Evolutionary conservation across 1,140 invertebrate species (phyloP).

Genomic region (Calycopis cecrops): DNA sequence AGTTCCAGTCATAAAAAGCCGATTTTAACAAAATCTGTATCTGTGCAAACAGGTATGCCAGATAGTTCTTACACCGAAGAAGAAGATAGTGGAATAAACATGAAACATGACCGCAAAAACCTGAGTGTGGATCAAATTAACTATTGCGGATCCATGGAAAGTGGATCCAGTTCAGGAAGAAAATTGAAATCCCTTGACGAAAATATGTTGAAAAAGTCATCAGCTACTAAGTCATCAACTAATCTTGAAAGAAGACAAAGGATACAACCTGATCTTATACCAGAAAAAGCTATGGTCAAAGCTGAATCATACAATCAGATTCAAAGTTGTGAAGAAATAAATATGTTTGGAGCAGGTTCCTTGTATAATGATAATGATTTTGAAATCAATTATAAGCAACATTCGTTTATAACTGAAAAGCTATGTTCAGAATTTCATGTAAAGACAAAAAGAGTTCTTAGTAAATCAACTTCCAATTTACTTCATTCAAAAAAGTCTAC

Average conservation of each 20-base stretch:
- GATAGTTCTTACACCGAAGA: constrained; percentile 65
- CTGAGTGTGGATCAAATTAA: constrained; percentile 73
- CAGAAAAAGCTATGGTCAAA: constrained; percentile 69
- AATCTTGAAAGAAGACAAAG: constrained; percentile 69
- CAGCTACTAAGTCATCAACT: constrained; percentile 61
- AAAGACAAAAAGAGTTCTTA: constrained; percentile 76
- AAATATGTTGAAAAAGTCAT: constrained; percentile 68
- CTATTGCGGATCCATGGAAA: constrained; percentile 72
- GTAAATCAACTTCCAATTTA: constrained; percentile 77
- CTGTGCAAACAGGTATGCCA: constrained; percentile 71
- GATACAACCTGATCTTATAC: constrained; percentile 72
- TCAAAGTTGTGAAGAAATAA: constrained; percentile 73
- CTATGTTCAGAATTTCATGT: constrained; percentile 78
- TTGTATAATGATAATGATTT: constrained; percentile 67
- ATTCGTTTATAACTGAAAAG: constrained; percentile 78
- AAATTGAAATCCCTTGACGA: constrained; percentile 69
- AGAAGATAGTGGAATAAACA: constrained; percentile 65
- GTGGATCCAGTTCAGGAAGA: constrained; percentile 65
- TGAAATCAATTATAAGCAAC: constrained; percentile 72
- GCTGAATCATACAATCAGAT: constrained; percentile 73
- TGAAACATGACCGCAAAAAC: constrained; percentile 68
- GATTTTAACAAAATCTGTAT: constrained; percentile 71
- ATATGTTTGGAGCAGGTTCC: constrained; percentile 69
- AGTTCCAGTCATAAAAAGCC: constrained; percentile 68
- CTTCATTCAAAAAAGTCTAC: constrained; percentile 70